Evolutionary conservation across 2,888 invertebrate genomes (phyloP), one percentile per base, ranked within the genome.

Genomic region (Phyllotreta striolata): DNA sequence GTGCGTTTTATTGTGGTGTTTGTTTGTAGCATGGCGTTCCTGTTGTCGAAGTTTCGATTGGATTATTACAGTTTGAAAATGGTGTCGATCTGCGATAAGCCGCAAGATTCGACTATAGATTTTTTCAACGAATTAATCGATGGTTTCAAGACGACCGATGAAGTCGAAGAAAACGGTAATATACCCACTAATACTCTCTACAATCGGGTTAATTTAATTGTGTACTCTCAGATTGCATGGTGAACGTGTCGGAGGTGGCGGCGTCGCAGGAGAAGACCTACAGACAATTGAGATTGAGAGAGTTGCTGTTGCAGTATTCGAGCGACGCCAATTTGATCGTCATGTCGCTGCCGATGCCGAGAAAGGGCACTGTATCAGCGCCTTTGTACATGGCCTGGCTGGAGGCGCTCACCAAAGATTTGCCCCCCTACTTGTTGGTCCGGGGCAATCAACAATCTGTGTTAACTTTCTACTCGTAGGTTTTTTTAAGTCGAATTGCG

Each of bases 351-450:
- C 97, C 97, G 35, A 94, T 97, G 90, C 96, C 97, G 0, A 87
- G 95, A 71, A 95, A 89, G 73, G 94, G 92, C 47, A 91, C 91
- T 0, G 91, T 96, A 59, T 93, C 96, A 1, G 93, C 96, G 1
- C 91, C 94, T 0, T 84, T 98, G 55, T 98, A 97, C 84, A 93
- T 97, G 94, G 92, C 95, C 8, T 98, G 98, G 98, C 82, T 98
- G 74, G 98, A 98, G 83, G 88, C 91, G 76, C 84, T 98, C 73
- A 95, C 96, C 37, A 88, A 87, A 69, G 92, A 92, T 79, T 87
- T 98, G 83, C 96, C 96, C 40, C 96, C 98, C 0, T 91, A 94
- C 78, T 85, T 97, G 56, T 85, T 95, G 74, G 90, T 93, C 51
- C 85, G 94, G 71, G 94, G 94, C 56, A 95, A 95, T 82, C 94